Evolutionary conservation across 2,113 vertebrate species (phyloP), one percentile per base, ranked within the genome.

Genomic region (Salvator merianae): DNA sequence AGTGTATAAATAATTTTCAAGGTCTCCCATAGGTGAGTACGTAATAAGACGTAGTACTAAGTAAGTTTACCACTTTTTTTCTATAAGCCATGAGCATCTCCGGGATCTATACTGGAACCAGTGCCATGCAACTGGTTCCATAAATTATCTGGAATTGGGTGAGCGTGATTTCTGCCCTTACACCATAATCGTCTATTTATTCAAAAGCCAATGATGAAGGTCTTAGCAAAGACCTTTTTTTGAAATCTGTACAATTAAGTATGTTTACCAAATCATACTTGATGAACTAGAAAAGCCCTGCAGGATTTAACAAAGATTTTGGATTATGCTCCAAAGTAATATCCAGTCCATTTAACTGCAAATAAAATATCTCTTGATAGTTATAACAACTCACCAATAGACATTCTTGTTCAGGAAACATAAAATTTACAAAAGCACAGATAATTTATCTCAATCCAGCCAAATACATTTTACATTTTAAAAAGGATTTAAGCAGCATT

Each of bases 381-480:
- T 43, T 47, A 62, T 3, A 53, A 22, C 66, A 3, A 47, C 26
- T 4, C n/a, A 66, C n/a, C 68, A 30, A 34, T 68, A 68, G 40
- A 55, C 32, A 72, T 6, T 55, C 32, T 72, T 59, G 1, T 62
- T 59, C 28, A 81, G 24, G 50, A 82, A 82, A 38, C 47, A 30
- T 50, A 59, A 34, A 43, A 69, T 34, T 66, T 68, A 68, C 10
- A 47, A 34, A 70, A 70, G 34, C 13, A 36, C 32, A 70, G 14
- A 13, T 70, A 7, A 36, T 70, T 36, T 36, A 70, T 20, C 32
- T 73, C 10, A 30, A 68, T 62, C 36, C 76, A 77, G 24, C 34
- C 76, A 32, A 36, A 0, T n/a, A n/a, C 0, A 36, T 79, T 40
- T 65, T 63, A 38, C 36, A 34, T 14, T 34, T 18, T n/a, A 0